Evolutionary conservation across 2,797 vertebrate species (phyloP).

Genomic region (Coranthus polyacanthus): DNA sequence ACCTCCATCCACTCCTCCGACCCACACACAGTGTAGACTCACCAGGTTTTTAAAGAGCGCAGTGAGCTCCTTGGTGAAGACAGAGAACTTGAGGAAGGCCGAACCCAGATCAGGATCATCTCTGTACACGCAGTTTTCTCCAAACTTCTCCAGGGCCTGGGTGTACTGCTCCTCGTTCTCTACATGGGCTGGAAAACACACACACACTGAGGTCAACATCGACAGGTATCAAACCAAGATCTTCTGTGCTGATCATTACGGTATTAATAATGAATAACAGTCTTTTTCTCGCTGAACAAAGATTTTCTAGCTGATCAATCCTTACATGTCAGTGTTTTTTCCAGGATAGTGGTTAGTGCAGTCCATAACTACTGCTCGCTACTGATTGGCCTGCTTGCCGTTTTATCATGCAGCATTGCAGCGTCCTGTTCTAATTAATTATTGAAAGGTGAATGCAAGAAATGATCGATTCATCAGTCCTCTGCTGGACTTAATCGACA

Average conservation of each 20-base stretch:
- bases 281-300: constrained; percentile 28
- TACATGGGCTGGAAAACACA: constrained; percentile 90
- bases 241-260: constrained; percentile 18
- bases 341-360: background rate
- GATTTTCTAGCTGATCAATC: background rate
- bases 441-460: background rate
- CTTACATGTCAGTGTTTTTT: constrained; percentile 3
- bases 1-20: background rate
- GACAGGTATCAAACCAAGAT: constrained; percentile 22
- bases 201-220: constrained; percentile 26
- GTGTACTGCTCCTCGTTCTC: constrained; percentile 99
- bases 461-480: background rate
- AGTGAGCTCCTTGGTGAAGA: constrained; percentile 98
- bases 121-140: constrained; percentile 97
- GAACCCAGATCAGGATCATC: constrained; percentile 98
- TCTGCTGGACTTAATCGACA: background rate
- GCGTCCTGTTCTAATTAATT: background rate
- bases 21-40: constrained; percentile 62
- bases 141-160: constrained; percentile 98
- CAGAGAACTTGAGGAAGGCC: constrained; percentile 98
- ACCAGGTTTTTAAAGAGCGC: constrained; percentile 99
- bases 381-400: background rate
- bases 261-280: constrained; percentile 66
- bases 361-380: background rate
- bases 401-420: background rate